Evolutionary conservation across 2,113 vertebrate genomes (phyloP), one percentile per base, ranked within the genome.

Genomic region (Nipponia nippon): DNA sequence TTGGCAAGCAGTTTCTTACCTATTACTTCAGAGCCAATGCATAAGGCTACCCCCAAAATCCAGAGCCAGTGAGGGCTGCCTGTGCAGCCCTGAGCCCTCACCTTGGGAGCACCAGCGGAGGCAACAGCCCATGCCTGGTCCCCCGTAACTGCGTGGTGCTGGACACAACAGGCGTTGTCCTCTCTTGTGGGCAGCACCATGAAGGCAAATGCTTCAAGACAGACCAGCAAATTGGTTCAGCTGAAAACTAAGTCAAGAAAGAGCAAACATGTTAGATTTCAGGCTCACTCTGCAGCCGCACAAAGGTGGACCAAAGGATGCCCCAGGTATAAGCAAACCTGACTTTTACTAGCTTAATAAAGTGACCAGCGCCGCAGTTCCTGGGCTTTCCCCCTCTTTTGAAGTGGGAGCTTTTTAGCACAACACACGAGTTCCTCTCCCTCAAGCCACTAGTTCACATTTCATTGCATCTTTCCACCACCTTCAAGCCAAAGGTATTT

Each of bases 111-210:
- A 5, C 38, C 1, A 1, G 19, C 2, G 1, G 52, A 67, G 27
- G 30, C 1, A 13, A 61, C 29, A 80, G 49, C 23, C 50, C 20
- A 2, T 3, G 42, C n/a, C 25, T 1, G 1, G 38, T 59, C 11
- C 19, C 38, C 30, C 11, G 3, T 6, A 27, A 9, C 20, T 30
- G 20, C 15, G 4, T 0, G 0, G 17, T 49, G 16, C 10, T 22
- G 23, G 52, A 50, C 61, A 80, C 26, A 40, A 34, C 2, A 7
- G 34, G 19, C 2, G 2, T 20, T 65, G 10, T 38, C 4, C 25
- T 62, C 38, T 19, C 34, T 5, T 38, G 21, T 16, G 32, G 50
- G 36, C 36, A 65, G 58, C 34, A 56, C 30, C 25, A 53, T 7
- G 9, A 34, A 71, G 27, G 34, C 25, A 49, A 82, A 71, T n/a